Evolutionary conservation across 1,140 invertebrate genomes (phyloP).

Genomic region (Argopecten irradians): DNA sequence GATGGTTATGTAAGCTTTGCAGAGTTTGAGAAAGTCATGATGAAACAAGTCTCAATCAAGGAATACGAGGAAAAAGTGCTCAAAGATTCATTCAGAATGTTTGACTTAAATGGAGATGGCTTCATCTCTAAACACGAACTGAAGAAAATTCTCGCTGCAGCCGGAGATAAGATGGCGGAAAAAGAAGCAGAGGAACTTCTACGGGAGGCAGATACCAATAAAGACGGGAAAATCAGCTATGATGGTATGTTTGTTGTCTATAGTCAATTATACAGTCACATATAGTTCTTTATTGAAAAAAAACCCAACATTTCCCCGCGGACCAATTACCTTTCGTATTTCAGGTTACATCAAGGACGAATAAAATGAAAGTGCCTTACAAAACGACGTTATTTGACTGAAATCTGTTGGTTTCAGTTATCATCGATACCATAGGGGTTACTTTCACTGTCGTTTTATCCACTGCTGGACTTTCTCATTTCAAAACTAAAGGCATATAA

Average conservation of each 20-base stretch:
- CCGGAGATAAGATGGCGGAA: conserved; percentile 39
- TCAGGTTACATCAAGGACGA: too few relatives aligned
- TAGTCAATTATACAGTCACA: too few relatives aligned
- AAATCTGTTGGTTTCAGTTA: too few relatives aligned
- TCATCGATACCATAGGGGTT: too few relatives aligned
- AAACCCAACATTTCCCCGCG: too few relatives aligned
- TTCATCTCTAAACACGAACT: conserved; percentile 45
- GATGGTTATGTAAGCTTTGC: conserved; percentile 30
- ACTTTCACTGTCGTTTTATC: too few relatives aligned
- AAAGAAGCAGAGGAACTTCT: conserved; percentile 40
- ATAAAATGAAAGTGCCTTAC: too few relatives aligned
- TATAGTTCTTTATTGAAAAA: too few relatives aligned
- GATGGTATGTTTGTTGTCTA: conserved; percentile 38
- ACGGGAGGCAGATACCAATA: conserved; percentile 45
- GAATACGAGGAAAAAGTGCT: conserved; percentile 44
- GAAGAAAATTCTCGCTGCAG: background rate
- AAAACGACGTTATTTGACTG: too few relatives aligned
- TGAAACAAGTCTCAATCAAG: background rate
- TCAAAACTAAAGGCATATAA: too few relatives aligned
- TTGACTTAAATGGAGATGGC: conserved; percentile 47
- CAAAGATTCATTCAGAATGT: conserved; percentile 34
- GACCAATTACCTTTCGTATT: too few relatives aligned
- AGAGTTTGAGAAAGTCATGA: conserved; percentile 33
- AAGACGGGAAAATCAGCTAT: conserved; percentile 45
- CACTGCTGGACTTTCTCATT: too few relatives aligned